Base-by-base conservation (phyloP, 2,888 invertebrate species). In the Lordiphosa fenestrarum region DNA sequence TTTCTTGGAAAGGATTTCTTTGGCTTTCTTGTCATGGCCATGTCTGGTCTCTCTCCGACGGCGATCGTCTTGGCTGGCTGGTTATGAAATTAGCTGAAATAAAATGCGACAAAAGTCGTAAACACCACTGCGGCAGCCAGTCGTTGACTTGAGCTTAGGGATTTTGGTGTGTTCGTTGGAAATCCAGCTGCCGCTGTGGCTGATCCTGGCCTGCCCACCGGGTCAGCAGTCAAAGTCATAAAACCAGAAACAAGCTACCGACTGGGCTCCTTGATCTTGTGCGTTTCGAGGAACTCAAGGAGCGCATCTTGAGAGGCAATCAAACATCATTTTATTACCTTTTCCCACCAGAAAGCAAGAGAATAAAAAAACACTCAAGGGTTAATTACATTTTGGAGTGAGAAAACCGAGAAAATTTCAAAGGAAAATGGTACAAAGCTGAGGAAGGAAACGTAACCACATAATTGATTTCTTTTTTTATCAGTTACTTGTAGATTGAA, bases 1-100 rank as follows among this genome's bases (percentile, higher is more conserved):
- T 84, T 82, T 82, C 81, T 82, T 65, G 81, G 81, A 82, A 82
- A 84, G 81, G 81, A 82, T 82, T 82, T 69, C 84, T 78, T 69
- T 67, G 77, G 63, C 60, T 59, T 47, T 59, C 71, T 78, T 81
- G 80, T 73, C 80, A 69, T 81, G 73, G 84, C 84, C 81, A 84
- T 73, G 76, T 82, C 78, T 74, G 80, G 64, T 25, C 36, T 23
- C 50, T 39, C 51, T 30, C 15, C 2, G 1, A 15, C 15, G 56
- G 35, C 61, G 54, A 35, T 47, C 35, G 61, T 53, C 52, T 48
- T 35, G 35, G 39, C 52, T 36, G 25, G 50, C 59, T 60, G 54
- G 64, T 52, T 54, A 64, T 68, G 65, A 72, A 69, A 77, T 56
- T 51, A 70, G 66, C 63, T 60, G 70, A 62, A 66, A 64, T 61